Base-by-base conservation (phyloP, 2,113 vertebrate genomes). In the Crocuta crocuta region DNA sequence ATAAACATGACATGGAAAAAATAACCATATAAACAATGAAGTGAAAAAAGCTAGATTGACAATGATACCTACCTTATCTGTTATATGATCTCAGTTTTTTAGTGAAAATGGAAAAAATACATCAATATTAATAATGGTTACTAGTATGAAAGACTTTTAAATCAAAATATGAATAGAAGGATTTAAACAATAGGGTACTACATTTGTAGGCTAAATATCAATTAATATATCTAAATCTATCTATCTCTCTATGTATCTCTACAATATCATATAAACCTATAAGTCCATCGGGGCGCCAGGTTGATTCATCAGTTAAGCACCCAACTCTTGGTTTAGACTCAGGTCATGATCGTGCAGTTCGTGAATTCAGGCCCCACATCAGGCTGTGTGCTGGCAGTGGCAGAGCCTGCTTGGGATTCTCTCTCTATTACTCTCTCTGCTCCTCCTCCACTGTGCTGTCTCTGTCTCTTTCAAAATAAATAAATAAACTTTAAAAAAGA, bases 71-170 rank as follows among this genome's bases (percentile, higher is more conserved):
- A 10, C 55, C 43, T 89, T 50, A n/a, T 74, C 39, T 92, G 26
- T 45, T 43, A 2, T 79, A 68, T 93, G 12, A 83, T 68, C 48
- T 89, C 89, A 95, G 53, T 84, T 93, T 91, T 88, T 9, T 63
- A 55, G 45, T 68, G 21, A 78, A 96, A 94, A 85, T 70, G 11
- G 39, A 26, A 93, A 80, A 91, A 97, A 65, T 80, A 68, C 2
- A 94, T 48, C 31, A 80, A 61, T 85, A 85, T 68, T 89, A 50
- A n/a, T 3, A 65, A 50, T 84, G 50, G 8, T 73, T 55, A 74
- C 19, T 9, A 53, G 9, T 16, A 66, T 83, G 66, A 92, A 13
- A 89, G 17, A 58, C 26, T 78, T 84, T 92, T 94, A 70, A 39
- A 82, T 91, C 23, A 58, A 91, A 43, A 48, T 43, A 66, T 24